phyloP scores from a whole-genome alignment of 2,888 invertebrate species.

The Melinopterus prodromus region DNA sequence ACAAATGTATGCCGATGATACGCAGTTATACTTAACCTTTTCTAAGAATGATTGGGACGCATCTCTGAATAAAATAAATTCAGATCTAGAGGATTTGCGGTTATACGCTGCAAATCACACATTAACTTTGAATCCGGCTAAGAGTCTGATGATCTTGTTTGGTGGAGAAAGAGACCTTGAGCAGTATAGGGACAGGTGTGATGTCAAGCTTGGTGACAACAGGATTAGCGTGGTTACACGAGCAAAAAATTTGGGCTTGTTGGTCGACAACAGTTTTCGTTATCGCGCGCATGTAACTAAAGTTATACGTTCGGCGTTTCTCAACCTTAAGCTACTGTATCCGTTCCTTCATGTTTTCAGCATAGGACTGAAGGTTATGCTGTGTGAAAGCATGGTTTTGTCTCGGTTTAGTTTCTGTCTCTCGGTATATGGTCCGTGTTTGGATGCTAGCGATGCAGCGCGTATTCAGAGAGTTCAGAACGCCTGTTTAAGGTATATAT shows the following conservation, averaged over 20 bases:
- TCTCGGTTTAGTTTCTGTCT: not conserved
- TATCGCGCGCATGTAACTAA: conserved; percentile 11
- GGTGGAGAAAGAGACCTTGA: not conserved
- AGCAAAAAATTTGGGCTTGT: not conserved
- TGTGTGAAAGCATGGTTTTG: conserved; percentile 6
- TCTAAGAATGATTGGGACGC: too few relatives aligned
- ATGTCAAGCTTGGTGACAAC: too few relatives aligned
- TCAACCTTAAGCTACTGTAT: not conserved
- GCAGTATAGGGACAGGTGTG: too few relatives aligned
- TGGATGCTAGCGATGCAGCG: conserved; percentile 5
- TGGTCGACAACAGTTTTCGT: not conserved
- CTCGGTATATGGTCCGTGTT: conserved; percentile 13
- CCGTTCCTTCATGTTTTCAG: not conserved
- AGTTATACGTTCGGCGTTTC: not conserved
- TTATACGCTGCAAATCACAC: not conserved
- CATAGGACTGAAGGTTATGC: not conserved
- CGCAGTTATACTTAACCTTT: too few relatives aligned
- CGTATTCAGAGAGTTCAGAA: conserved; percentile 6
- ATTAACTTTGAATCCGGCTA: conserved; percentile 7
- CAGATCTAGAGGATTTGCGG: not conserved
- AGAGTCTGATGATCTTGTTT: not conserved
- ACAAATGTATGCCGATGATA: too few relatives aligned
- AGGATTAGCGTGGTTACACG: not conserved
- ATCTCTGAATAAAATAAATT: not conserved
- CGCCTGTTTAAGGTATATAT: not conserved